Percentiles rank a stretch among this genome's conserved stretches.
These are phyloP conservation scores for Neodiprion fabricii DNA, from an alignment of 1,140 invertebrate species.

Conservation along the genomic window DNA sequence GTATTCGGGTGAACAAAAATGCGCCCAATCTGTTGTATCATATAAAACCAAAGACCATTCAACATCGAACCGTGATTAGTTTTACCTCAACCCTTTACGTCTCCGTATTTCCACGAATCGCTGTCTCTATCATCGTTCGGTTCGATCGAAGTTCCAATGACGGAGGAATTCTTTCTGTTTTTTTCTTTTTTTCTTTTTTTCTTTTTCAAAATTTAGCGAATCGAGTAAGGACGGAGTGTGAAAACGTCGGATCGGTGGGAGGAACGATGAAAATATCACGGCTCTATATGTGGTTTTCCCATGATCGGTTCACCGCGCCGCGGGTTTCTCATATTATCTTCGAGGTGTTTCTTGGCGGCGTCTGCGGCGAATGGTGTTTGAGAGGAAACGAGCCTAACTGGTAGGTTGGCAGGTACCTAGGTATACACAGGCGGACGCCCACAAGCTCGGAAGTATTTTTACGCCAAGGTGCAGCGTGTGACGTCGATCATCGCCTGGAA, in stretches of 20 bases:
- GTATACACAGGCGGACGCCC: not conserved
- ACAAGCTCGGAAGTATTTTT: constrained; percentile 5
- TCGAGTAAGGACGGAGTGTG: not conserved
- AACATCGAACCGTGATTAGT: constrained; percentile 29
- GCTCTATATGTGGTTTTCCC: constrained; percentile 5
- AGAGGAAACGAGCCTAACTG: constrained; percentile 14
- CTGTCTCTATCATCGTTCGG: not conserved
- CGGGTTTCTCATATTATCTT: not conserved
- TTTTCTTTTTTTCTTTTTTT: not conserved
- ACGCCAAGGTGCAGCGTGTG: not conserved
- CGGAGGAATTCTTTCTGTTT: too few species aligned
- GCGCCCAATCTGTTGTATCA: constrained; percentile 46
- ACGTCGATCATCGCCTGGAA: constrained; percentile 1
- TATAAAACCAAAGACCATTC: constrained; percentile 58
- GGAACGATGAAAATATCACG: not conserved
- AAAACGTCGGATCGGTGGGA: too few species aligned
- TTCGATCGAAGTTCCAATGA: too few species aligned
- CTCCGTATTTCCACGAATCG: not conserved
- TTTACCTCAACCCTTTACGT: constrained; percentile 17
- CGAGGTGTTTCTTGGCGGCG: not conserved
- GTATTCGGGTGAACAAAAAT: constrained; percentile 27
- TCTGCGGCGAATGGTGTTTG: constrained; percentile 27
- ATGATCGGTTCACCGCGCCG: constrained; percentile 12
- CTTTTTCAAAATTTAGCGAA: not conserved
- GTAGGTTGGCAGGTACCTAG: constrained; percentile 17